These are phyloP conservation scores for Drosophila bocqueti DNA, from an alignment of 1,140 invertebrate genomes.

Conservation along the genomic window DNA sequence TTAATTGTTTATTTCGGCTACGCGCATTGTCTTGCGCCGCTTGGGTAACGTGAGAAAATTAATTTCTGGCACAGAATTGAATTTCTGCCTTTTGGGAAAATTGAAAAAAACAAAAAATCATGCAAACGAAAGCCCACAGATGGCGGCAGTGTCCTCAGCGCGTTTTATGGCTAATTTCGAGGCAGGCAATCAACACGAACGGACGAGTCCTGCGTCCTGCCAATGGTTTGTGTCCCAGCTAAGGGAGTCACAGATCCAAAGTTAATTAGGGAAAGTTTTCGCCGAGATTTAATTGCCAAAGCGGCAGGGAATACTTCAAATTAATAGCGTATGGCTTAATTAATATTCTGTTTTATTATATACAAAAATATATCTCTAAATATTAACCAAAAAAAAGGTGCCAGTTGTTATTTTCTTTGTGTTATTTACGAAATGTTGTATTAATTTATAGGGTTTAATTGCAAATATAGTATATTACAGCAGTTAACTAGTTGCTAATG, in stretches of 20 bases:
- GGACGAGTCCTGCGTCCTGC: conserved; percentile 1
- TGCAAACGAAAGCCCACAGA: conserved; percentile 37
- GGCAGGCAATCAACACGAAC: conserved; percentile 29
- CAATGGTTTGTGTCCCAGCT: conserved; percentile 66
- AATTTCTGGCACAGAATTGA: conserved; percentile 50
- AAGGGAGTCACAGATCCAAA: background rate
- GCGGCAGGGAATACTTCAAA: too few species aligned
- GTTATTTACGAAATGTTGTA: background rate
- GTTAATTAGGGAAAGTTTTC: conserved; percentile 31
- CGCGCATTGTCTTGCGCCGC: conserved; percentile 14
- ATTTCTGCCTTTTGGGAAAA: conserved; percentile 23
- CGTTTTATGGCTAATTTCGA: conserved; percentile 74
- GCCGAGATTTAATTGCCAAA: conserved; percentile 17
- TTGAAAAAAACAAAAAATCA: background rate
- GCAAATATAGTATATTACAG: too few species aligned
- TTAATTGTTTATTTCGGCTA: conserved; percentile 58
- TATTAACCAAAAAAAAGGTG: background rate
- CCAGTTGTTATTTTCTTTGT: too few species aligned
- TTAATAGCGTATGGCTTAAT: background rate
- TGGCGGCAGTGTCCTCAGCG: conserved; percentile 51
- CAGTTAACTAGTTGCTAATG: too few species aligned
- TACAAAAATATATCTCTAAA: background rate
- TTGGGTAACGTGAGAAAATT: conserved; percentile 71
- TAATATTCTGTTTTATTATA: background rate
- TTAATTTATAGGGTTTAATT: background rate